Evolutionary conservation across 2,888 invertebrate species (phyloP).

Genomic region (Dasysyrphus albostriatus): DNA sequence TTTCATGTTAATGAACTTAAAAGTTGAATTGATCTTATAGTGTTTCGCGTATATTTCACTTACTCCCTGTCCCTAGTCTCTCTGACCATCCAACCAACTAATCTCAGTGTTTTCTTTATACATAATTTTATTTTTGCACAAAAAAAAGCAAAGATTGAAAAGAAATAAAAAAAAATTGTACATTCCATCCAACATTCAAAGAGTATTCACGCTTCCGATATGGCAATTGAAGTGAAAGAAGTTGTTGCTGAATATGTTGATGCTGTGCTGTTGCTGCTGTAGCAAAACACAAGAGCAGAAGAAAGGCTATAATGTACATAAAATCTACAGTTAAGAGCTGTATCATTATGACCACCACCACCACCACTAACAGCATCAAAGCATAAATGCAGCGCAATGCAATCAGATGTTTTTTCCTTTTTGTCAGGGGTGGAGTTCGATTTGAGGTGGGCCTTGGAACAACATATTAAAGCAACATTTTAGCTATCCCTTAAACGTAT

Average conservation of each 20-base stretch:
- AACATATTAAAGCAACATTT: too few species aligned
- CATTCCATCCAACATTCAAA: slow-evolving; percentile 60
- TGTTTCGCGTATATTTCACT: neutral
- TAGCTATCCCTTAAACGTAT: too few species aligned
- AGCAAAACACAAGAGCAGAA: slow-evolving; percentile 44
- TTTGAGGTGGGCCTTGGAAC: neutral
- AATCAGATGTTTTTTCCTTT: slow-evolving; percentile 25
- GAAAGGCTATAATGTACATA: slow-evolving; percentile 60
- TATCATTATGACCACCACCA: slow-evolving; percentile 68
- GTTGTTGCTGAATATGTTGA: slow-evolving; percentile 42
- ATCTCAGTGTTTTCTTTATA: slow-evolving; percentile 32
- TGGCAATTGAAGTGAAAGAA: slow-evolving; percentile 73
- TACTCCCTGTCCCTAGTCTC: neutral
- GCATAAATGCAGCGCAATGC: slow-evolving; percentile 46
- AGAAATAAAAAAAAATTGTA: neutral
- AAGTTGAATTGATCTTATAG: slow-evolving; percentile 44
- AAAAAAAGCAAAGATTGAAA: slow-evolving; percentile 19
- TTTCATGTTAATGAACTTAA: slow-evolving; percentile 74
- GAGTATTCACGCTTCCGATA: slow-evolving; percentile 67
- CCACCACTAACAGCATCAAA: slow-evolving; percentile 20
- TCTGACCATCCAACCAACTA: slow-evolving; percentile 36
- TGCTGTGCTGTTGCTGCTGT: neutral
- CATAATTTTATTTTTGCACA: slow-evolving; percentile 7
- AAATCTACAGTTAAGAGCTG: slow-evolving; percentile 71
- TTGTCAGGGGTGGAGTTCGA: neutral